These are phyloP conservation scores for Ptychobarbus kaznakovi DNA, from an alignment of 2,797 vertebrate species.

Conservation along the genomic window DNA sequence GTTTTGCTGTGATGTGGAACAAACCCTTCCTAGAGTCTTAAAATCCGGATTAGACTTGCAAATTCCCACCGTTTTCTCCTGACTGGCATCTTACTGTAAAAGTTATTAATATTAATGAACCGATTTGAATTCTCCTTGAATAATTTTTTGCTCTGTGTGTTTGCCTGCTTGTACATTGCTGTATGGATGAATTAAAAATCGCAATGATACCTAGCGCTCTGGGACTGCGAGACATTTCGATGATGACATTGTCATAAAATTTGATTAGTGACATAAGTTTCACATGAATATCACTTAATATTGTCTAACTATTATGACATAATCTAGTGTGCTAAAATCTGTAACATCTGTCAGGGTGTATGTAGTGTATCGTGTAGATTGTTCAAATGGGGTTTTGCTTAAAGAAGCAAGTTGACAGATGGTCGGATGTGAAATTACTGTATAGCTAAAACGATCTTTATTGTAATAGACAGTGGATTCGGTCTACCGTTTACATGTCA, in stretches of 20 bases:
- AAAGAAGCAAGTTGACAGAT: constrained; percentile 23
- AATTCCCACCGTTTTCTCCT: constrained; percentile 53
- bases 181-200: constrained; percentile 47
- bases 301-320: constrained; percentile 15
- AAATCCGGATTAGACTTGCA: constrained; percentile 65
- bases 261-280: constrained; percentile 40
- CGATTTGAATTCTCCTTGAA: constrained; percentile 55
- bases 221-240: constrained; percentile 22
- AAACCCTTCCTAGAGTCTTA: constrained; percentile 67
- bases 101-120: constrained; percentile 50
- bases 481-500: not conserved
- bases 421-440: not conserved
- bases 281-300: constrained; percentile 2
- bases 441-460: not conserved
- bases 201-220: not conserved
- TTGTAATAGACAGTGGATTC: constrained; percentile 15
- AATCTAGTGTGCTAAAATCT: not conserved
- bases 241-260: constrained; percentile 52
- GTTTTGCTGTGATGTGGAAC: constrained; percentile 57
- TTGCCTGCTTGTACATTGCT: constrained; percentile 31
- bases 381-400: constrained; percentile 12
- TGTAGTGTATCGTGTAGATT: not conserved
- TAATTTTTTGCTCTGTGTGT: constrained; percentile 41
- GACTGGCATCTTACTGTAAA: constrained; percentile 45
- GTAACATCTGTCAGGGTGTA: constrained; percentile 7